Evolutionary conservation across 2,113 vertebrate species (phyloP).

Genomic region (Neofelis nebulosa): DNA sequence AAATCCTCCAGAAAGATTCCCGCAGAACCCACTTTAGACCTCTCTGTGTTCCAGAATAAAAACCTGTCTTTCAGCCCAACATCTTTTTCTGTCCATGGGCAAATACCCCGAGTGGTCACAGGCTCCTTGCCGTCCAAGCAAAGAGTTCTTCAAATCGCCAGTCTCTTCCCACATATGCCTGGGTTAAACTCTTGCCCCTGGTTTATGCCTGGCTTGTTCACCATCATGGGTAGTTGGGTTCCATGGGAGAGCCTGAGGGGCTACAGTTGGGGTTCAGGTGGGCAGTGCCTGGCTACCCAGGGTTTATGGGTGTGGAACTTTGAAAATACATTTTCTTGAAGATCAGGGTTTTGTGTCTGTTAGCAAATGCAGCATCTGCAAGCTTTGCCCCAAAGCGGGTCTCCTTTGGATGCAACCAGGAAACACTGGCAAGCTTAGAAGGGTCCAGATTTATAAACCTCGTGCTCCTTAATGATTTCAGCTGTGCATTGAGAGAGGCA

Average conservation of each 20-base stretch:
- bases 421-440: not conserved
- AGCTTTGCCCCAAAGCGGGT: not conserved
- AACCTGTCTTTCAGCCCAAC: not conserved
- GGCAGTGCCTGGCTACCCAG: not conserved
- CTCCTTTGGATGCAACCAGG: not conserved
- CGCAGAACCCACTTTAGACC: not conserved
- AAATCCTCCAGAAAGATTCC: conserved; percentile 33
- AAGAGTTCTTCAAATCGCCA: not conserved
- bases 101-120: not conserved
- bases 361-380: not conserved
- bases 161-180: not conserved
- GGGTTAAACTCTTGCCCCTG: not conserved
- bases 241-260: not conserved
- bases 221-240: not conserved
- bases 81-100: not conserved
- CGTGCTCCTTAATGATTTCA: accelerated
- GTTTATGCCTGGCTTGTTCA: not conserved
- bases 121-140: not conserved
- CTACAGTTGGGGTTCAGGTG: not conserved
- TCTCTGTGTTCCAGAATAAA: not conserved
- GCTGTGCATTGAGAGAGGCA: not conserved
- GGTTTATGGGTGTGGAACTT: not conserved
- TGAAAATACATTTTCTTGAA: not conserved
- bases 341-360: not conserved
- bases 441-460: not conserved